Percentiles rank a stretch among this genome's conserved stretches.
Evolutionary conservation across 2,797 vertebrate species (phyloP).

Genomic region (Phoebastria nigripes): DNA sequence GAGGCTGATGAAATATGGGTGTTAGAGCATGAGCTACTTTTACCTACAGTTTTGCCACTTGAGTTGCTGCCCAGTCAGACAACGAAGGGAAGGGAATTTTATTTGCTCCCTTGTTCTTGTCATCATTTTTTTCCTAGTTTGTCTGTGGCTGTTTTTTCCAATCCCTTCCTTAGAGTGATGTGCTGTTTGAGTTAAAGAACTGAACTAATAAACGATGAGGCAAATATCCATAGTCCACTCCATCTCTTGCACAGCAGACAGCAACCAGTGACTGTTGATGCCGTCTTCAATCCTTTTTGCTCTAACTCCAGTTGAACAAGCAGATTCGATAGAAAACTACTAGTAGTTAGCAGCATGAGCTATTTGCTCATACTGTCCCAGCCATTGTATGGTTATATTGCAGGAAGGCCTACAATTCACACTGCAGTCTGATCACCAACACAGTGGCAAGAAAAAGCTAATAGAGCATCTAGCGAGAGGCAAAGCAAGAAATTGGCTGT

Average conservation of each 20-base stretch:
- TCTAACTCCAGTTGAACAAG: background rate
- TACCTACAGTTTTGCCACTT: background rate
- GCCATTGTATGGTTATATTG: background rate
- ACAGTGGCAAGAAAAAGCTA: background rate
- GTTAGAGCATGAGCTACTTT: background rate
- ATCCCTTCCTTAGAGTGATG: background rate
- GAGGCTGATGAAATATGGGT: background rate
- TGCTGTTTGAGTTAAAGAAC: background rate
- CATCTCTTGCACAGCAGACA: background rate
- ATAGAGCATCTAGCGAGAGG: background rate
- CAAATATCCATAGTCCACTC: background rate
- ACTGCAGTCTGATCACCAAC: background rate
- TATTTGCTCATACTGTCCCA: background rate
- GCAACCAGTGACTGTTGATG: background rate
- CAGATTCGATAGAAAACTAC: background rate
- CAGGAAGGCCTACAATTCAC: background rate
- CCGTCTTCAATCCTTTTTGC: background rate
- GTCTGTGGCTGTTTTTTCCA: background rate
- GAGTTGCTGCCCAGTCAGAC: background rate
- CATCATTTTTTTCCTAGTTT: background rate
- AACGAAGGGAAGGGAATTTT: background rate
- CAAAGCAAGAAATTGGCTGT: background rate
- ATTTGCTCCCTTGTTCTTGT: background rate
- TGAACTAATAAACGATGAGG: background rate
- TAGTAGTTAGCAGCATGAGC: background rate